Conservation (phyloP, 2,797 vertebrate genomes). For the Pipistrellus pygmaeus region DNA sequence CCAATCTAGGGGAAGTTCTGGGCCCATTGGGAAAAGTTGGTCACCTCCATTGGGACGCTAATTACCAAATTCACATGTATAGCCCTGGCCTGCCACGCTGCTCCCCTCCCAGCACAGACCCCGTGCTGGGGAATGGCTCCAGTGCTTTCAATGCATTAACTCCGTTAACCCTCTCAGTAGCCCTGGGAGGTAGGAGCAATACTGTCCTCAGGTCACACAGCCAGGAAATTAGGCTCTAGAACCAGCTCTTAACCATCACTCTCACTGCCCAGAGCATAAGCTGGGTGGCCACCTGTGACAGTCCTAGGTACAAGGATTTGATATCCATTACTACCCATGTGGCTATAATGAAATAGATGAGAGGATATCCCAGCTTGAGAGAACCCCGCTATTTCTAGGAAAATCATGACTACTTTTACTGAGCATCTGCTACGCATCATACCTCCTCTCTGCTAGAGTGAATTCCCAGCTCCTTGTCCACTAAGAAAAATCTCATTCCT, state of each 20-base stretch:
- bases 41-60: not conserved
- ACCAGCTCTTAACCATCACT: not conserved
- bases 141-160: not conserved
- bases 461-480: not conserved
- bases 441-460: not conserved
- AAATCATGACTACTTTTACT: slow-evolving; percentile 1
- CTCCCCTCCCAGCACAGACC: not conserved
- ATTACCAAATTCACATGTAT: not conserved
- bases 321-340: not conserved
- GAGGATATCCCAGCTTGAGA: not conserved
- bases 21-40: not conserved
- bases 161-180: not conserved
- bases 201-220: not conserved
- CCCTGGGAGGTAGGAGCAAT: not conserved
- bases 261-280: not conserved
- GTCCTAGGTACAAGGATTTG: not conserved
- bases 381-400: not conserved
- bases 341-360: not conserved
- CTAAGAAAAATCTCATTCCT: not conserved
- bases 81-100: not conserved
- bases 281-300: not conserved
- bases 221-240: not conserved
- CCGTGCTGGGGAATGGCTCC: not conserved
- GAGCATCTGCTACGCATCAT: not conserved
- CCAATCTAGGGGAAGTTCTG: not conserved